A percentile compares a stretch with the other conserved stretches of the same genome.
Conservation (phyloP, 1,140 invertebrate species). For the Bombus vancouverensis region DNA sequence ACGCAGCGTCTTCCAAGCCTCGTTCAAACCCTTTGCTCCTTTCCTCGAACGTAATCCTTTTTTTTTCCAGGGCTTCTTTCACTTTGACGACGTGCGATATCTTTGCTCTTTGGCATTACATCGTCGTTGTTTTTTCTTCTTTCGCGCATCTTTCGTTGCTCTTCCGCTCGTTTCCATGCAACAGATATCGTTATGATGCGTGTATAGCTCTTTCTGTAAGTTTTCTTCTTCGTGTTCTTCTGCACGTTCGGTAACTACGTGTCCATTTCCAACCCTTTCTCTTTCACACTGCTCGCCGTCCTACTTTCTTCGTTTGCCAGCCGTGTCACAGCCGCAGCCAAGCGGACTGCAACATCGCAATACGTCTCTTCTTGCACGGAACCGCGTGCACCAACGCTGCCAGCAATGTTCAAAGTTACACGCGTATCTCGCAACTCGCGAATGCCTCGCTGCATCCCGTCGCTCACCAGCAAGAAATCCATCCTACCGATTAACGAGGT, state of each 20-base stretch:
- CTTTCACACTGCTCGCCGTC: slow-evolving; percentile 41
- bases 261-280: slow-evolving; percentile 45
- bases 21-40: background rate
- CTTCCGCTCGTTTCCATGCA: slow-evolving; percentile 3
- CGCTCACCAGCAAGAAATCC: background rate
- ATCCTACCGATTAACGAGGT: background rate
- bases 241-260: background rate
- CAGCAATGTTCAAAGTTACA: slow-evolving; percentile 1
- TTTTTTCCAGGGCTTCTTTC: slow-evolving; percentile 14
- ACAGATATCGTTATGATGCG: slow-evolving; percentile 23
- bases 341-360: slow-evolving; percentile 51
- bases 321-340: slow-evolving; percentile 42
- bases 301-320: slow-evolving; percentile 56
- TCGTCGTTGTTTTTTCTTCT: background rate
- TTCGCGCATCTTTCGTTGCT: background rate
- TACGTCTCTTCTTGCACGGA: slow-evolving; percentile 41
- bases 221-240: background rate
- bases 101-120: background rate
- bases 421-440: background rate
- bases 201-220: background rate
- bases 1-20: background rate
- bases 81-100: slow-evolving; percentile 1
- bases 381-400: background rate
- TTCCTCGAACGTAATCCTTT: slow-evolving; percentile 9
- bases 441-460: background rate